These are phyloP conservation scores for Scaptomyza tumidula DNA, from an alignment of 2,888 invertebrate species.

Conservation along the genomic window DNA sequence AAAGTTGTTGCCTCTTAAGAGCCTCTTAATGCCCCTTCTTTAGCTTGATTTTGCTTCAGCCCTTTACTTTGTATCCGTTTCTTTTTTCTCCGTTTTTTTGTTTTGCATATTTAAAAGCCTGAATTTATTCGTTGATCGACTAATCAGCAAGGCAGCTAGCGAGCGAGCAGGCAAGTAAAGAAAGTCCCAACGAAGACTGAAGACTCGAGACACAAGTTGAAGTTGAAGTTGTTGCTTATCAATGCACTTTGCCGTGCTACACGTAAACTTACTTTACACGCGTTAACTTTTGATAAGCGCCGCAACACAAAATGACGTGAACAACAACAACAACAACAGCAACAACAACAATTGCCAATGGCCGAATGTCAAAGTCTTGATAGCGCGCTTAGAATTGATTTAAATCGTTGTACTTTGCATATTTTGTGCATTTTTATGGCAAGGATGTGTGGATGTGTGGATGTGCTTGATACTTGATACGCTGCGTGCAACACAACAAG, in stretches of 20 bases:
- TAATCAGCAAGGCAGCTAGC: constrained; percentile 54
- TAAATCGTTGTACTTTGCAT: constrained; percentile 73
- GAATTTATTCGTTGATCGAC: constrained; percentile 67
- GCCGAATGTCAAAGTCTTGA: constrained; percentile 34
- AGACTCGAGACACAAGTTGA: constrained; percentile 2
- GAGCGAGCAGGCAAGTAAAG: constrained; percentile 38
- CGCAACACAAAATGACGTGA: background rate
- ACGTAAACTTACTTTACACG: constrained; percentile 80
- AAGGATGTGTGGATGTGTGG: constrained; percentile 35
- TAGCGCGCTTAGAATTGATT: constrained; percentile 70
- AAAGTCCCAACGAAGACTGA: constrained; percentile 40
- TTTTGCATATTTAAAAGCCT: constrained; percentile 74
- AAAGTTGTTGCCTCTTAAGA: constrained; percentile 55
- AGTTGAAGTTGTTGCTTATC: constrained; percentile 52
- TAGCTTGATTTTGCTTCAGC: constrained; percentile 23
- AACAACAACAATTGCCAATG: constrained; percentile 20
- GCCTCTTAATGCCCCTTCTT: constrained; percentile 60
- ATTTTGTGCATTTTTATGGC: constrained; percentile 65
- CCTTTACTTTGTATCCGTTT: constrained; percentile 35
- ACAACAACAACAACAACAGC: constrained; percentile 1
- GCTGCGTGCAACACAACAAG: constrained; percentile 11
- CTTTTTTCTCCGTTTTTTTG: constrained; percentile 13
- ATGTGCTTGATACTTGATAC: constrained; percentile 27
- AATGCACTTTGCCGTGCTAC: constrained; percentile 77
- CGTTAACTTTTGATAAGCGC: constrained; percentile 66